Evolutionary conservation across 2,797 vertebrate species (phyloP).

Genomic region (Sebastes ruberrimus): DNA sequence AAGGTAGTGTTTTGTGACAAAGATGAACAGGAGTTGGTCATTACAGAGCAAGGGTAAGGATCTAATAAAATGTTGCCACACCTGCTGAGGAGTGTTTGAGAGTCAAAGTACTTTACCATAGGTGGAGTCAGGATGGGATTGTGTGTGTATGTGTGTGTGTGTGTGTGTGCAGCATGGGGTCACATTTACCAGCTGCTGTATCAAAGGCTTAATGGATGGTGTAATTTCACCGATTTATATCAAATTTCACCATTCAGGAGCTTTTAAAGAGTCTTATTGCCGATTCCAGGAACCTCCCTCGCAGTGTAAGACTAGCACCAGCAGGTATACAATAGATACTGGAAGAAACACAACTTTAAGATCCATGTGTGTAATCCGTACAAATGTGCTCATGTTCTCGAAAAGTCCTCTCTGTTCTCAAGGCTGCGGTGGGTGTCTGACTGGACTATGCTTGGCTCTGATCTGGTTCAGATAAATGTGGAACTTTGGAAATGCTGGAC

Average conservation of each 20-base stretch:
- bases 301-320: background rate
- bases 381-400: conserved; percentile 29
- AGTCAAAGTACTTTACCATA: conserved; percentile 22
- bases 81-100: conserved; percentile 46
- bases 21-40: conserved; percentile 34
- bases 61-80: conserved; percentile 47
- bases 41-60: conserved; percentile 19
- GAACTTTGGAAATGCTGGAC: conserved; percentile 62
- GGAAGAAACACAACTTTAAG: conserved; percentile 25
- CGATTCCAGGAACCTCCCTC: conserved; percentile 12
- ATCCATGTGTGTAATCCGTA: conserved; percentile 24
- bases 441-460: conserved; percentile 45
- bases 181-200: conserved; percentile 56
- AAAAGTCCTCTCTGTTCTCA: conserved; percentile 10
- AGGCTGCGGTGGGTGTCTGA: conserved; percentile 40
- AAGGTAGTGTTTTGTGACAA: conserved; percentile 15
- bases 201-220: conserved; percentile 52
- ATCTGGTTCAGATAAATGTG: conserved; percentile 66
- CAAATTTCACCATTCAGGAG: conserved; percentile 45
- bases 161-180: background rate
- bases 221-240: conserved; percentile 57
- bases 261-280: conserved; percentile 24
- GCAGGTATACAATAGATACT: conserved; percentile 7
- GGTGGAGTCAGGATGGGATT: conserved; percentile 6
- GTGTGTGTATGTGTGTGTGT: background rate